Evolutionary conservation across 2,888 invertebrate genomes (phyloP), one percentile per base, ranked within the genome.

Genomic region (Mactromeris polynyma): DNA sequence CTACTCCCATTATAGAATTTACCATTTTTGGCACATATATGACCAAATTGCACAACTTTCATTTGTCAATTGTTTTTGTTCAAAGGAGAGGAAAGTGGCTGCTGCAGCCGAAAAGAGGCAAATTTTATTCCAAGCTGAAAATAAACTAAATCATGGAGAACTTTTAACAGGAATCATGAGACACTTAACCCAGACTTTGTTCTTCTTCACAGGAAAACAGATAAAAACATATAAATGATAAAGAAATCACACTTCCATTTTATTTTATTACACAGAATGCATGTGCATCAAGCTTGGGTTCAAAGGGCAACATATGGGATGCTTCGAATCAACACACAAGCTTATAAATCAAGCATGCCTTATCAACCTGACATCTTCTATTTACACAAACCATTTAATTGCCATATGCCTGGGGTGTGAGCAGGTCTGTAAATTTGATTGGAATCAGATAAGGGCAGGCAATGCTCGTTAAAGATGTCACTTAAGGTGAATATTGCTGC

Each of bases 301-400:
- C 58, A 26, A 9, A 64, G 58, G 58, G 58, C 58, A 64, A 64
- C 58, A 64, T 64, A 64, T 64, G 58, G 58, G n/a, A 64, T 26
- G 58, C 58, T 64, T 64, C 58, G 26, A 64, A 64, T 64, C 58
- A 40, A 40, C 73, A 46, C 46, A 77, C 26, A 19, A 19, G 40
- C 21, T 17, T 79, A 83, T 84, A 88, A 88, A 84, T 84, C 85
- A 82, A 54, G 78, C 38, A 78, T 89, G 88, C 85, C 69, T 89
- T 89, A 89, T 89, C 88, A 79, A 36, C 14, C 88, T 89, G 88
- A 83, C 85, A 86, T 85, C 88, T 88, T 40, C 33, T 69, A 81
- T 88, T 85, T 87, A 87, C 83, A 83, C 80, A 51, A 79, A 64
- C 69, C 42, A 80, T 87, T 87, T 89, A 89, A 89, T 89, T 89